These are phyloP conservation scores for Formicarius rufipectus DNA, from an alignment of 2,113 vertebrate genomes.

Conservation along the genomic window DNA sequence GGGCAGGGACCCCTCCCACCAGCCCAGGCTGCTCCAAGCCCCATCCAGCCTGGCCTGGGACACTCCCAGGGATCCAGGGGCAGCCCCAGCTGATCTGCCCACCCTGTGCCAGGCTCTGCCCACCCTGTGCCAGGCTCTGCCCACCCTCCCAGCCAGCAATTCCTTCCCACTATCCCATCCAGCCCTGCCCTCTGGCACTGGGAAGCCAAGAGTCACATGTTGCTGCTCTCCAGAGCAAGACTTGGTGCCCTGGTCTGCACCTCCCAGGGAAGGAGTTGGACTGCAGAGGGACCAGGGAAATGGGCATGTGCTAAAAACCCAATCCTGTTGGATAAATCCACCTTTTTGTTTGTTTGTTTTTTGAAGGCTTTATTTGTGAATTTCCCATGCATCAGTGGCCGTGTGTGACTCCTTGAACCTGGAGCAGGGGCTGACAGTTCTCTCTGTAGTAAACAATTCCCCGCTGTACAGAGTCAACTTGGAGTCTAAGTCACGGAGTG, in stretches of 20 bases:
- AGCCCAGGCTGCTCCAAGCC: neutral
- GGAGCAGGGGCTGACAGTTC: neutral
- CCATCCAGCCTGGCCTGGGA: neutral
- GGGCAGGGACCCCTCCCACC: too few species aligned
- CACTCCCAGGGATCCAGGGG: neutral
- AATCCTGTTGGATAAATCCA: neutral
- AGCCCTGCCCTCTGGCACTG: neutral
- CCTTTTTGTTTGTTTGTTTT: too few species aligned
- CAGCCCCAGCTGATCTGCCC: neutral
- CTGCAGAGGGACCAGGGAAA: neutral
- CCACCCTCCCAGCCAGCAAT: neutral
- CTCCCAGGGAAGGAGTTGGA: neutral
- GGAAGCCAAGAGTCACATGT: neutral
- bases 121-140: neutral
- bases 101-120: too few species aligned
- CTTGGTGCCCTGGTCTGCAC: neutral
- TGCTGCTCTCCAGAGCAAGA: neutral
- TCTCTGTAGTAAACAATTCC: neutral
- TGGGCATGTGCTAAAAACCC: accelerated
- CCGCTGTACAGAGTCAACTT: neutral
- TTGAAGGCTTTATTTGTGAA: accelerated
- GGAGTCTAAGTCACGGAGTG: too few species aligned
- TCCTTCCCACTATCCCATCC: accelerated
- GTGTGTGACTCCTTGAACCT: accelerated
- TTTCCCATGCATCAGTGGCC: neutral